Percentiles rank a stretch among this genome's conserved stretches.
Conservation (phyloP, 1,140 invertebrate species). For the Anoplophora glabripennis region DNA sequence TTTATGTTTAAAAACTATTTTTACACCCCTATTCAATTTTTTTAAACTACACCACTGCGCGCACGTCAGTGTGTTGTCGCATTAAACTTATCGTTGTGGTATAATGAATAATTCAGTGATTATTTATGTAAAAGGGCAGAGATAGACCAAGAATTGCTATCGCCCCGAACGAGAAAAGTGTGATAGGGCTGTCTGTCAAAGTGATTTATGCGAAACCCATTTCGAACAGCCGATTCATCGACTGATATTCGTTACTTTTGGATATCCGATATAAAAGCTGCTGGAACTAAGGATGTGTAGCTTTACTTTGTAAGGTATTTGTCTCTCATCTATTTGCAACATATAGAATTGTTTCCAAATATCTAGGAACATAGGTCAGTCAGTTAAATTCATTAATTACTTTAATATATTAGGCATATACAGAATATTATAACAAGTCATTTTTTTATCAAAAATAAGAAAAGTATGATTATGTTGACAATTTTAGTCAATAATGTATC, state of each 20-base stretch:
- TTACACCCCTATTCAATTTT: background rate
- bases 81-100: conserved; percentile 22
- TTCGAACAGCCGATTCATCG: conserved; percentile 18
- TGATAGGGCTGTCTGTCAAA: conserved; percentile 42
- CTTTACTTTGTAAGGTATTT: too few species aligned
- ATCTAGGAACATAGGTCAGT: too few species aligned
- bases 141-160: conserved; percentile 33
- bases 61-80: background rate
- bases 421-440: too few species aligned
- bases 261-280: conserved; percentile 22
- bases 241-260: conserved; percentile 28
- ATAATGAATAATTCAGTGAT: conserved; percentile 31
- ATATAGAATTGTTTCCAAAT: too few species aligned
- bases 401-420: too few species aligned
- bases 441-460: too few species aligned
- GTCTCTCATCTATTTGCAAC: too few species aligned
- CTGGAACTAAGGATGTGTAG: background rate
- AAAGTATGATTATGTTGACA: too few species aligned
- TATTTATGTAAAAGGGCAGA: conserved; percentile 36
- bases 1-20: too few species aligned
- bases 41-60: background rate
- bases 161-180: conserved; percentile 28
- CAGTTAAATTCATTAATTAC: too few species aligned
- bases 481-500: too few species aligned
- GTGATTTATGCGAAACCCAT: conserved; percentile 42